These are phyloP conservation scores for Tetraneura akinire DNA, from an alignment of 1,140 invertebrate genomes.

Conservation along the genomic window DNA sequence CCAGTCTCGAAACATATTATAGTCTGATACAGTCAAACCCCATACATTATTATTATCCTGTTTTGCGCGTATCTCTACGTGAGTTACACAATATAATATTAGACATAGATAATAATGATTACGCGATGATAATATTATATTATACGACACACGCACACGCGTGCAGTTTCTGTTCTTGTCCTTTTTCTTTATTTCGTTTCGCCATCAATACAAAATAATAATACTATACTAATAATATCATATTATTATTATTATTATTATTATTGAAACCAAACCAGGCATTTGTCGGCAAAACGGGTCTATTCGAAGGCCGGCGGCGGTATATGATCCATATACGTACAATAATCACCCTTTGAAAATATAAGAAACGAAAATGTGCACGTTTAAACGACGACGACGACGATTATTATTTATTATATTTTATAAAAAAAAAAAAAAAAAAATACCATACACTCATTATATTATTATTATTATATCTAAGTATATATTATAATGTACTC, in stretches of 20 bases:
- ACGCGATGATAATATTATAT: neutral
- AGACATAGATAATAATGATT: no score
- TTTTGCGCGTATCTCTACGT: no score
- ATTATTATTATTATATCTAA: neutral
- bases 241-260: no score
- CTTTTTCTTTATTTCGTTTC: neutral
- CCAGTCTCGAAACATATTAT: no score
- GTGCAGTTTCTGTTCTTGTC: neutral
- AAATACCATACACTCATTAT: neutral
- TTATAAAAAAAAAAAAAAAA: conserved; percentile 1
- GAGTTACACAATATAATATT: no score
- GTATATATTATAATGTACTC: neutral
- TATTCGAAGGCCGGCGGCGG: neutral
- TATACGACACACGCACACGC: neutral
- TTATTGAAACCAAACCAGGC: neutral
- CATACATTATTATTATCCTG: no score
- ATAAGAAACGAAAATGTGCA: neutral
- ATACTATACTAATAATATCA: no score
- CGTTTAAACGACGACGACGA: neutral
- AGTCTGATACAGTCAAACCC: no score
- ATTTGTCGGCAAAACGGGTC: conserved; percentile 37
- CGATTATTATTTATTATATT: no score
- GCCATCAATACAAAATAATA: neutral
- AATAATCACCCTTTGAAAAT: conserved; percentile 12
- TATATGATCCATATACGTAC: neutral